phyloP scores from a whole-genome alignment of 2,888 invertebrate genomes.

The Allacma fusca region DNA sequence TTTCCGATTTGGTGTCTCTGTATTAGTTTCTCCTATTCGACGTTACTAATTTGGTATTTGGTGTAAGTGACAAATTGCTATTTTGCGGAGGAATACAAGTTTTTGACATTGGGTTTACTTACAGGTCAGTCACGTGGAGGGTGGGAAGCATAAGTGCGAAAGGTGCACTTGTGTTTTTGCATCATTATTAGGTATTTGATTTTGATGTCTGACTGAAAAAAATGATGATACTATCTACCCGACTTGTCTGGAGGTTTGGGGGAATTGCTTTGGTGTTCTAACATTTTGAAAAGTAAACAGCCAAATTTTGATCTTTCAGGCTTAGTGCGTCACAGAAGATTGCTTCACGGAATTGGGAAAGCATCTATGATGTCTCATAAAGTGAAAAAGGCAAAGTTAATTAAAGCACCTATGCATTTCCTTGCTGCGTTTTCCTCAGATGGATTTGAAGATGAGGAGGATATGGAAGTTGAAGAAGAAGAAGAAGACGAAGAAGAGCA shows the following conservation, averaged over 20 bases:
- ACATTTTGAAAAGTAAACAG: too few relatives aligned
- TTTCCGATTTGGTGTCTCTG: neutral
- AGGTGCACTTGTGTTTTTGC: slow-evolving; percentile 34
- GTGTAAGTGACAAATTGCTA: too few relatives aligned
- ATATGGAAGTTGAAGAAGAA: slow-evolving; percentile 6
- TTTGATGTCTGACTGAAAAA: too few relatives aligned
- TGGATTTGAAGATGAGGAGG: slow-evolving; percentile 4
- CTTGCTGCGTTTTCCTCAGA: neutral
- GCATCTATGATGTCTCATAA: neutral
- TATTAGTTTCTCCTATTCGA: too few relatives aligned
- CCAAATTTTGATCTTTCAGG: slow-evolving; percentile 28
- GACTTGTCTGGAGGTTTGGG: too few relatives aligned
- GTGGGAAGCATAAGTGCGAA: slow-evolving; percentile 33
- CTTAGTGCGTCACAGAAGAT: slow-evolving; percentile 31
- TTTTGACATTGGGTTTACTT: neutral
- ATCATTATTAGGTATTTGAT: slow-evolving; percentile 26
- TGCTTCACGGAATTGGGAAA: slow-evolving; percentile 30
- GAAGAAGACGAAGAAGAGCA: neutral
- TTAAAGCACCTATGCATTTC: neutral
- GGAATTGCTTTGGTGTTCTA: too few relatives aligned
- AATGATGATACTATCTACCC: too few relatives aligned
- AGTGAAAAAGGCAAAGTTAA: slow-evolving; percentile 14
- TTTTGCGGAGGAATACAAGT: too few relatives aligned
- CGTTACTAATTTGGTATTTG: too few relatives aligned
- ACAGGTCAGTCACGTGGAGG: slow-evolving; percentile 37